Percentiles rank a stretch among this genome's conserved stretches.
phyloP scores from a whole-genome alignment of 2,113 vertebrate genomes.

The Sterna hirundo region DNA sequence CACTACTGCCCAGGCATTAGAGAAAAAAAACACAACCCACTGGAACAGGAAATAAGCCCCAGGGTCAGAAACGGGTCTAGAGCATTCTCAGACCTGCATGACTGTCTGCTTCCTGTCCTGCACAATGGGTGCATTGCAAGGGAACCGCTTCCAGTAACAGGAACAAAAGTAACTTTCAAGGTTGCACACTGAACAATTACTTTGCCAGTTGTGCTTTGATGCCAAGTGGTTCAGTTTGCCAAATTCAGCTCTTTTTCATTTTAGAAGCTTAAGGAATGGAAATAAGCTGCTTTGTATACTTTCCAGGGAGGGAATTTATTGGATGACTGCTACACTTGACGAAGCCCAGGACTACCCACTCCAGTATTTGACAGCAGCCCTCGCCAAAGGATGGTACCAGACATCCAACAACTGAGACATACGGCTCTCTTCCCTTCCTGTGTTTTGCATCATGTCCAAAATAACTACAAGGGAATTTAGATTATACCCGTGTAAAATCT shows the following conservation, averaged over 20 bases:
- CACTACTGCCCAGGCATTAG: neutral
- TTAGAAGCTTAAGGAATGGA: slow-evolving; percentile 51
- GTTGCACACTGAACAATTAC: slow-evolving; percentile 53
- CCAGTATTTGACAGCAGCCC: slow-evolving; percentile 13
- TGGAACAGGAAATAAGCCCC: slow-evolving; percentile 36
- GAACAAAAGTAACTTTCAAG: slow-evolving; percentile 65
- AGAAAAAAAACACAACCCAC: neutral
- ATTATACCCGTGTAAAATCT: neutral
- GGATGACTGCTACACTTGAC: neutral
- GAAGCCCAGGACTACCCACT: slow-evolving; percentile 20
- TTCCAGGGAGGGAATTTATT: slow-evolving; percentile 48
- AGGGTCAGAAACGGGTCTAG: slow-evolving; percentile 36
- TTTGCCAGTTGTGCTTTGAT: slow-evolving; percentile 49
- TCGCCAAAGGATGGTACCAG: slow-evolving; percentile 43
- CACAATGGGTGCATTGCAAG: slow-evolving; percentile 55
- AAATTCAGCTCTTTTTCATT: slow-evolving; percentile 48
- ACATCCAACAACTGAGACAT: neutral
- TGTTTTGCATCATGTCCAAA: neutral
- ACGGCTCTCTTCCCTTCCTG: neutral
- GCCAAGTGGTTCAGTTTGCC: slow-evolving; percentile 49
- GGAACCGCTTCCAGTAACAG: slow-evolving; percentile 44
- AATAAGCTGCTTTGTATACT: slow-evolving; percentile 56
- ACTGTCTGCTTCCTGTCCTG: slow-evolving; percentile 52
- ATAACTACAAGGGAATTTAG: slow-evolving; percentile 26
- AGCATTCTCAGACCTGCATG: slow-evolving; percentile 41